Evolutionary conservation across 2,888 invertebrate species (phyloP), one percentile per base, ranked within the genome.

Genomic region (Polyommatus icarus): DNA sequence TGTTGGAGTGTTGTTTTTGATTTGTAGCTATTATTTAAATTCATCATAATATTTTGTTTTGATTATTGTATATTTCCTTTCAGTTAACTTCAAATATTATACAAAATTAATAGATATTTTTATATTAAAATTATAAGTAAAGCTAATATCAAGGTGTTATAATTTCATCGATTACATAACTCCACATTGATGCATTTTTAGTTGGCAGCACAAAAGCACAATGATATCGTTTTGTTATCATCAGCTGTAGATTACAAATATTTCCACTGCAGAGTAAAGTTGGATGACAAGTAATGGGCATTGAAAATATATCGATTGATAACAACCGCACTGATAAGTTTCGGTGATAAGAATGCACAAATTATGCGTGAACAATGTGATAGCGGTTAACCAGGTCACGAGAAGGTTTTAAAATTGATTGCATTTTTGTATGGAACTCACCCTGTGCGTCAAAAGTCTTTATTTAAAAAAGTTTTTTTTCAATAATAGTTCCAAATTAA

Each of bases 281-380:
- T 59, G 20, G 3, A 10, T 10, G 46, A 29, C 24, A 10, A 29
- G 29, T 18, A 67, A 29, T 40, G 10, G 29, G 18, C 67, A 67
- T 32, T 67, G 67, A 18, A 29, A 67, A 29, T 67, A 29, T 3
- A 24, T 61, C 24, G 24, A 61, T 61, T 12, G 67, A 67, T 67
- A 67, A 32, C 24, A 32, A 15, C 29, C 32, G 67, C 32, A 32
- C 67, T 67, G 67, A 67, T 67, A 61, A 61, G 12, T 67, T 67
- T 67, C 24, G 67, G 67, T 29, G 67, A 67, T 67, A 67, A 29
- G 29, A 67, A 67, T 67, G 67, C 67, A 67, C 67, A 29, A 67
- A 32, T 67, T 4, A 67, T 32, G 67, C 32, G 32, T 67, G 15
- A 32, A 18, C 29, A 67, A 67, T 32, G 18, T 67, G 12, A 67